Conservation (phyloP, 1,140 invertebrate species). For the Brachionus asplanchnoidis region DNA sequence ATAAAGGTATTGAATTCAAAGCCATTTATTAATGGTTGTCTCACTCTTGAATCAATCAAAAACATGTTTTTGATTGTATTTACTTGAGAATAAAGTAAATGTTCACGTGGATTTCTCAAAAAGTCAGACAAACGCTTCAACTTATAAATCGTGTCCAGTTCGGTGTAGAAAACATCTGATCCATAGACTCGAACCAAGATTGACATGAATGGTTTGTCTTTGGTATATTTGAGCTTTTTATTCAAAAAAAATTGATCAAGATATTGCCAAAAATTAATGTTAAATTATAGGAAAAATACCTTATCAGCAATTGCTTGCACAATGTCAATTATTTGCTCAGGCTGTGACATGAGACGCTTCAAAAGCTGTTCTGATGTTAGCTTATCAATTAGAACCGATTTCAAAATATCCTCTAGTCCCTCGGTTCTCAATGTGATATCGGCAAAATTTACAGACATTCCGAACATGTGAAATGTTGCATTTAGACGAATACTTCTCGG, state of each 20-base stretch:
- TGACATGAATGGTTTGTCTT: slow-evolving; percentile 31
- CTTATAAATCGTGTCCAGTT: neutral
- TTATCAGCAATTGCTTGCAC: slow-evolving; percentile 1
- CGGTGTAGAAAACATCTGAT: slow-evolving; percentile 39
- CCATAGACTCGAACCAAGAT: slow-evolving; percentile 31
- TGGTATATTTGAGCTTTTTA: neutral
- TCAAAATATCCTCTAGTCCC: slow-evolving; percentile 27
- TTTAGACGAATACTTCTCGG: slow-evolving; percentile 30
- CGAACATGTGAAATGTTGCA: slow-evolving; percentile 21
- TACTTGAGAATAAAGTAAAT: slow-evolving; percentile 16
- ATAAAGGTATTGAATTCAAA: slow-evolving; percentile 39
- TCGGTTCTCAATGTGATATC: slow-evolving; percentile 22
- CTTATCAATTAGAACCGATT: slow-evolving; percentile 6
- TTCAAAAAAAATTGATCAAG: neutral
- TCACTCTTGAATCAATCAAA: slow-evolving; percentile 36
- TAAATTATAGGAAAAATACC: neutral
- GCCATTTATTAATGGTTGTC: slow-evolving; percentile 33
- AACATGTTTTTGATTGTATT: slow-evolving; percentile 38
- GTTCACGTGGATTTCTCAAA: slow-evolving; percentile 15
- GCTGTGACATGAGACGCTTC: neutral
- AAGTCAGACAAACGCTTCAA: slow-evolving; percentile 15
- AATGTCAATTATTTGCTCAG: slow-evolving; percentile 23
- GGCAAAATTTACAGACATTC: slow-evolving; percentile 37
- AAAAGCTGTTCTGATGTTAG: neutral
- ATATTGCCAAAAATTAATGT: neutral